Evolutionary conservation across 2,888 invertebrate species (phyloP), one percentile per base, ranked within the genome.

Genomic region (Melanostoma mellinum): DNA sequence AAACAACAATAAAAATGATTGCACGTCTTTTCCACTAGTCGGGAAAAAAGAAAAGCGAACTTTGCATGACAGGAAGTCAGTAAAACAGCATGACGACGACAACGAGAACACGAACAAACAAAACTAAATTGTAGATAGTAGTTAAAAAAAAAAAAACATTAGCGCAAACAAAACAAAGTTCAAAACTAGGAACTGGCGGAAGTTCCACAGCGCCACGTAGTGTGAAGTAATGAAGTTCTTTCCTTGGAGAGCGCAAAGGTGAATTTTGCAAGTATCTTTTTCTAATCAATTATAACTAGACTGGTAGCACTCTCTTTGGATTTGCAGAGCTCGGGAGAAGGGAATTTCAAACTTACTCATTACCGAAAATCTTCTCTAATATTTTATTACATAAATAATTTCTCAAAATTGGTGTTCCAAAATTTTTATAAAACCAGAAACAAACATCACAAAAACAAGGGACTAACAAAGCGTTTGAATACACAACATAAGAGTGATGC

Each of bases 41-140:
- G n/a, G 10, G 10, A 8, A 67, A 33, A 8, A 55, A 74, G 53
- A 36, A 58, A 75, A 61, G 48, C 9, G 40, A 76, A 68, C 61
- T 52, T 42, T 48, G 20, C 63, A 58, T 58, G 71, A 77, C 77
- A 82, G 73, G 82, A 82, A 78, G 78, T 82, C 73, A 60, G 50
- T 48, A 9, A 65, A 48, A 58, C 40, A 65, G 40, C 20, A 71
- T 30, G 36, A 61, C 38, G 52, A 60, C 6, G 35, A 61, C 61
- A 40, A 56, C 50, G 50, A 61, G 44, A 61, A 79, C 55, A 61
- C 44, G 48, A 74, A 61, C 33, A 68, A 74, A 76, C 71, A 44
- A 71, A 67, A 56, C 38, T 35, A 33, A 42, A 65, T 61, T 32
- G 35, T 46, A 52, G 50, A 61, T 40, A 60, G 53, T 76, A 65